Percentiles rank a stretch among this genome's conserved stretches.
Conservation (phyloP, 2,797 vertebrate species). For the Pangasius mekongensis region DNA sequence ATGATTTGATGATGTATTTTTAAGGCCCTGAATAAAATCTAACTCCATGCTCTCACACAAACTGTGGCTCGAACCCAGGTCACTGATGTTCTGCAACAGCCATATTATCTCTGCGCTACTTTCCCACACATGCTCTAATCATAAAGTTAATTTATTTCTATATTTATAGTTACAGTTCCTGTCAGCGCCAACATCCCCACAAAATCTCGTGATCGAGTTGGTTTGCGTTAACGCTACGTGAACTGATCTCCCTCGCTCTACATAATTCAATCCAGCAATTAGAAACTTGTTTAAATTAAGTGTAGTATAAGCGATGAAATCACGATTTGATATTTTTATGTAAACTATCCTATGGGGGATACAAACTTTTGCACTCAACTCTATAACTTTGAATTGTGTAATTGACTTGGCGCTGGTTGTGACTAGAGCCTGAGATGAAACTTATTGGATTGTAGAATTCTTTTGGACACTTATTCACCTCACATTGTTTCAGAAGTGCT, state of each 20-base stretch:
- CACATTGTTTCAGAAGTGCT: background rate
- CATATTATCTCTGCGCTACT: background rate
- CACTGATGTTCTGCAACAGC: too few species aligned
- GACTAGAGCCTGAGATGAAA: background rate
- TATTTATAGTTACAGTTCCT: background rate
- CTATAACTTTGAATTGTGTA: too few species aligned
- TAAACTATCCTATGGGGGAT: background rate
- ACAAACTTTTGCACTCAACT: background rate
- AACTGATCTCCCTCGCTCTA: background rate
- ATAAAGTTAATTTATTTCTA: background rate
- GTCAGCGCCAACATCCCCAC: background rate
- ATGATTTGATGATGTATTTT: too few species aligned
- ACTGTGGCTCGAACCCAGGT: too few species aligned
- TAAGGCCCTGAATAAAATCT: too few species aligned
- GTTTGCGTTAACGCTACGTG: background rate
- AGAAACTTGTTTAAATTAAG: background rate
- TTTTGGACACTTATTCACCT: background rate
- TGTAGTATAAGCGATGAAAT: background rate
- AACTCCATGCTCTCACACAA: too few species aligned
- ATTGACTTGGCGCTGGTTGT: background rate
- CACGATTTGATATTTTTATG: background rate
- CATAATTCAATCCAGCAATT: background rate
- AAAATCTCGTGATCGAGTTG: background rate
- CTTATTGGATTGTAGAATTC: background rate
- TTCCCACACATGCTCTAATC: background rate